Conservation (phyloP, 1,140 invertebrate genomes). For the Drosophila arawakana region DNA sequence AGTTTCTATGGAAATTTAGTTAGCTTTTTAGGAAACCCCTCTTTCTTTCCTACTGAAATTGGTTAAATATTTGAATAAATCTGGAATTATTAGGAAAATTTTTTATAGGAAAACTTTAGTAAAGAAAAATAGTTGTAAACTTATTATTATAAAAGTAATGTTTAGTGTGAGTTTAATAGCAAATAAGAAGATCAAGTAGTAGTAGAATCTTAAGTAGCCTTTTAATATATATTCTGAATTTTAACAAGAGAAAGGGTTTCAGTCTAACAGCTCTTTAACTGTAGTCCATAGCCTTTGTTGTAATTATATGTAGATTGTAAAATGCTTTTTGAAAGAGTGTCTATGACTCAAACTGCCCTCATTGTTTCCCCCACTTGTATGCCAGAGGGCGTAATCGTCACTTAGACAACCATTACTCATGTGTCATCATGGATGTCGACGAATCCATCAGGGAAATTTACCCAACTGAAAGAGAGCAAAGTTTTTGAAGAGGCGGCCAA, state of each 20-base stretch:
- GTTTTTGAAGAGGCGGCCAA: slow-evolving; percentile 17
- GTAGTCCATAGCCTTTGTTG: not conserved
- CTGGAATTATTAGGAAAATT: too few species aligned
- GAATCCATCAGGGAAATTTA: slow-evolving; percentile 67
- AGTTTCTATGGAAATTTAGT: slow-evolving; percentile 13
- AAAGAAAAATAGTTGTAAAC: too few species aligned
- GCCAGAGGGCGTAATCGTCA: slow-evolving; percentile 57
- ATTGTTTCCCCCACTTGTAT: not conserved
- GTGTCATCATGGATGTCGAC: slow-evolving; percentile 63
- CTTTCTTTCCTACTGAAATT: too few species aligned
- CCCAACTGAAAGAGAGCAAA: slow-evolving; percentile 5
- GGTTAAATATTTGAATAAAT: too few species aligned
- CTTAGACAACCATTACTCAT: slow-evolving; percentile 75
- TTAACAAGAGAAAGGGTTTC: too few species aligned
- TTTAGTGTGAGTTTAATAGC: too few species aligned
- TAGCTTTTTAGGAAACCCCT: not conserved
- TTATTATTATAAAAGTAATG: too few species aligned
- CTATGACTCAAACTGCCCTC: slow-evolving; percentile 4
- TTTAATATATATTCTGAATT: too few species aligned
- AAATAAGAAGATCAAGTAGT: too few species aligned
- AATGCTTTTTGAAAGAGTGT: not conserved
- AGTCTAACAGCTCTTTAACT: too few species aligned
- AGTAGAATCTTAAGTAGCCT: too few species aligned
- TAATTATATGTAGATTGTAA: not conserved
- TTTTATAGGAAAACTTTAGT: too few species aligned